phyloP scores from a whole-genome alignment of 2,888 invertebrate genomes.

The Trachelus stipa region DNA sequence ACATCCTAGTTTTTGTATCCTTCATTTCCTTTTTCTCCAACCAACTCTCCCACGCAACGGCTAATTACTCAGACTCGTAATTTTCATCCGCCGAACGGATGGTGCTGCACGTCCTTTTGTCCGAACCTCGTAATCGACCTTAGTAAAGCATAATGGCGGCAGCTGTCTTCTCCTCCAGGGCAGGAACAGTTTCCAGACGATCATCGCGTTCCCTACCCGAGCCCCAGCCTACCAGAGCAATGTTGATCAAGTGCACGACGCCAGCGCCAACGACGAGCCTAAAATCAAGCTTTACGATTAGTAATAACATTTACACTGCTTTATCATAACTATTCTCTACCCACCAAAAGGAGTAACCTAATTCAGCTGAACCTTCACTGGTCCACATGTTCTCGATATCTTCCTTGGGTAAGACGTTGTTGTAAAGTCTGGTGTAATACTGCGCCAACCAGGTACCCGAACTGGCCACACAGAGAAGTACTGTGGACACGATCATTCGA shows the following conservation, averaged over 20 bases:
- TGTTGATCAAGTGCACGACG: conserved; percentile 78
- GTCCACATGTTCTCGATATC: conserved; percentile 86
- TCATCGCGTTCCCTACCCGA: conserved; percentile 75
- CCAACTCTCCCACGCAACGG: neutral
- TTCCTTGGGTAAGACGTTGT: conserved; percentile 84
- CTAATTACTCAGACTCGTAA: neutral
- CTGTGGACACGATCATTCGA: conserved; percentile 66
- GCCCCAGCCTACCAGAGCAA: conserved; percentile 79
- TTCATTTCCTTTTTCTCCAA: neutral
- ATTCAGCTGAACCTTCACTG: conserved; percentile 82
- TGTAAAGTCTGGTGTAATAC: conserved; percentile 82
- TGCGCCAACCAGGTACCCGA: conserved; percentile 86
- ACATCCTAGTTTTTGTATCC: neutral
- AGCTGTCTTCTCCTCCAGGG: conserved; percentile 81
- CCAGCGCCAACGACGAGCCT: conserved; percentile 82
- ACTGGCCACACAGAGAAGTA: conserved; percentile 79
- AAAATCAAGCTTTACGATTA: conserved; percentile 25
- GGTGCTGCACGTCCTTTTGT: neutral
- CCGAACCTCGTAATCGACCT: conserved; percentile 10
- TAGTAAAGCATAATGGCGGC: conserved; percentile 88
- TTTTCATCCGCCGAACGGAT: neutral
- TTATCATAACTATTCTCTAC: conserved; percentile 15
- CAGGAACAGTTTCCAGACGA: conserved; percentile 73
- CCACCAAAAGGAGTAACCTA: conserved; percentile 91
- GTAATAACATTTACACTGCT: neutral